Evolutionary conservation across 2,797 vertebrate species (phyloP).

Genomic region (Streptopelia turtur): DNA sequence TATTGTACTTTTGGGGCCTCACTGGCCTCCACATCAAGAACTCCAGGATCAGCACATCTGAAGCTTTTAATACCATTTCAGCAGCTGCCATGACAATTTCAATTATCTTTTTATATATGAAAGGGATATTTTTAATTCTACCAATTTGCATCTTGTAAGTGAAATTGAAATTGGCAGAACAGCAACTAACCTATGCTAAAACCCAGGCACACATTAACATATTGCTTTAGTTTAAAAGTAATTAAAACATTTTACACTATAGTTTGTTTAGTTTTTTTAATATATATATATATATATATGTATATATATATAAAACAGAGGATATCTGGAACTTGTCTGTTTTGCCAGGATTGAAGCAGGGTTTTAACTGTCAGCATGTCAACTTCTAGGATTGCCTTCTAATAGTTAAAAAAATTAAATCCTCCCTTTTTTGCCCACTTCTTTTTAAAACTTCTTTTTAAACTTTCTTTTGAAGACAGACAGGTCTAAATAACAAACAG

Average conservation of each 20-base stretch:
- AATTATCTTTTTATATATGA: conserved; percentile 56
- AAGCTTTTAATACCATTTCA: conserved; percentile 53
- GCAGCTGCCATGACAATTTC: conserved; percentile 50
- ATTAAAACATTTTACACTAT: conserved; percentile 32
- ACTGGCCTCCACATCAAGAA: conserved; percentile 20
- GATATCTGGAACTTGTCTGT: background rate
- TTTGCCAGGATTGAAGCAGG: background rate
- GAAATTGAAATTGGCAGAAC: conserved; percentile 53
- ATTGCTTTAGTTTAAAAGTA: conserved; percentile 23
- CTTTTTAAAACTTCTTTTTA: background rate
- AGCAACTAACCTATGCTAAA: conserved; percentile 56
- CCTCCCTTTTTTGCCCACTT: background rate
- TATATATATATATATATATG: background rate
- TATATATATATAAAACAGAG: background rate
- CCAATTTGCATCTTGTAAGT: conserved; percentile 47
- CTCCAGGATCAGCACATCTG: conserved; percentile 40
- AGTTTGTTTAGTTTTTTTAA: background rate
- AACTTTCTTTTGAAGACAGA: background rate
- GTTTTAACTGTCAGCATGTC: background rate
- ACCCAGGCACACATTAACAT: conserved; percentile 29
- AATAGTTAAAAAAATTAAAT: conserved; percentile 25
- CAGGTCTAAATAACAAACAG: background rate
- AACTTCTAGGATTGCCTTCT: background rate
- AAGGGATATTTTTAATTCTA: conserved; percentile 63
- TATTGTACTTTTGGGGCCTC: background rate